Evolutionary conservation across 2,888 invertebrate species (phyloP).

Genomic region (Keiferia lycopersicella): DNA sequence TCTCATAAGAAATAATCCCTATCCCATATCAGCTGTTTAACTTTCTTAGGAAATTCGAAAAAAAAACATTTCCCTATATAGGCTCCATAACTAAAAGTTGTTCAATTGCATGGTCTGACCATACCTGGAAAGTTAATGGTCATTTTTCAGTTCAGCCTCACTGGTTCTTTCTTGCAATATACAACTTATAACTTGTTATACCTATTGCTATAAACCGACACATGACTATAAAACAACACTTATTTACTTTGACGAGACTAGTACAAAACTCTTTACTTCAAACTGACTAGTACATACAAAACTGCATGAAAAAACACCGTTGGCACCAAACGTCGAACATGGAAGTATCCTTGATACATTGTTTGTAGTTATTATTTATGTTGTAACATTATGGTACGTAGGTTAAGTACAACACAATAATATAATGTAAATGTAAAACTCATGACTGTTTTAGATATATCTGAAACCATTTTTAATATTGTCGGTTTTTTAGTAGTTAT

Average conservation of each 20-base stretch:
- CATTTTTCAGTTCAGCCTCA: too few relatives aligned
- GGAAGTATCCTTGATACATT: constrained; percentile 14
- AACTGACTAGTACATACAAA: background rate
- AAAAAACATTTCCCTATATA: too few relatives aligned
- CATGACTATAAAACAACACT: too few relatives aligned
- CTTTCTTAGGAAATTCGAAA: too few relatives aligned
- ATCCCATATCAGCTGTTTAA: too few relatives aligned
- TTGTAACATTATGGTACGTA: background rate
- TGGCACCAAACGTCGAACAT: constrained; percentile 33
- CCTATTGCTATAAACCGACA: too few relatives aligned
- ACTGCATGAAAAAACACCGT: constrained; percentile 22
- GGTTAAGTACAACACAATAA: background rate
- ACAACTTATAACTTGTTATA: too few relatives aligned
- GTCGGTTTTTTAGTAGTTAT: background rate
- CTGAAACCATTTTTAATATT: background rate
- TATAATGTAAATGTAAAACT: background rate
- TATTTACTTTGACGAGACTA: background rate
- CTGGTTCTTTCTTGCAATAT: too few relatives aligned
- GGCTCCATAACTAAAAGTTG: too few relatives aligned
- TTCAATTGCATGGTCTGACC: too few relatives aligned
- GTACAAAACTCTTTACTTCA: background rate
- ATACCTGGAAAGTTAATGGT: too few relatives aligned
- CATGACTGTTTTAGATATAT: background rate
- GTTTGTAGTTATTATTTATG: constrained; percentile 12
- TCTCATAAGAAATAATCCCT: too few relatives aligned